Percentiles rank a stretch among this genome's conserved stretches.
These are phyloP conservation scores for Spatulosminthurus flaviceps DNA, from an alignment of 2,888 invertebrate species.

Conservation along the genomic window DNA sequence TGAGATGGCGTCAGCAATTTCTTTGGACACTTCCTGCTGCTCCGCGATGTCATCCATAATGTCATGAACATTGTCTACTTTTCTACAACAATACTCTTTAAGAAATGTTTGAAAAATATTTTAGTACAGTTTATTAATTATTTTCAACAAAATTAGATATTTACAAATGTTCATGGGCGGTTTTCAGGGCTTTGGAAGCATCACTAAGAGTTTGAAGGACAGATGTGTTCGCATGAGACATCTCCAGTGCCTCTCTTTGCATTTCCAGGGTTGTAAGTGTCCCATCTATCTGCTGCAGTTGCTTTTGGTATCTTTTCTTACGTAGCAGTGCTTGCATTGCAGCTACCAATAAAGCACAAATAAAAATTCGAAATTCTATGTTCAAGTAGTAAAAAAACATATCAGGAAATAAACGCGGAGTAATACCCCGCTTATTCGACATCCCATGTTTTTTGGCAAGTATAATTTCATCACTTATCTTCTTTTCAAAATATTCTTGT, in stretches of 20 bases:
- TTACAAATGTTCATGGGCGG: constrained; percentile 87
- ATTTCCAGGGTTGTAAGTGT: constrained; percentile 96
- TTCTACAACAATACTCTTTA: constrained; percentile 64
- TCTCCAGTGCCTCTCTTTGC: constrained; percentile 95
- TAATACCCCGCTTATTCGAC: constrained; percentile 89
- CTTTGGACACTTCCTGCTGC: constrained; percentile 71
- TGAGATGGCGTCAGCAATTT: constrained; percentile 71
- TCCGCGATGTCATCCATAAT: constrained; percentile 73
- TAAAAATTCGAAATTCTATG: neutral
- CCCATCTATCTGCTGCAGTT: constrained; percentile 96
- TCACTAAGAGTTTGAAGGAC: constrained; percentile 95
- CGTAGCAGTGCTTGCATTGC: constrained; percentile 96
- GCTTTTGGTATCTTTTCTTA: constrained; percentile 97
- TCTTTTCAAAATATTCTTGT: constrained; percentile 94
- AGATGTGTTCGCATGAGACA: constrained; percentile 96
- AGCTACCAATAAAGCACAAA: constrained; percentile 70
- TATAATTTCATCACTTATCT: constrained; percentile 87
- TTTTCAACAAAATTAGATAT: constrained; percentile 50
- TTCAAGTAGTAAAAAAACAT: neutral
- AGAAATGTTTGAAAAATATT: neutral
- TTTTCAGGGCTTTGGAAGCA: constrained; percentile 94
- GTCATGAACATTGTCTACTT: constrained; percentile 71
- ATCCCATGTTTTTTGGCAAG: constrained; percentile 92
- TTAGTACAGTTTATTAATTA: neutral
- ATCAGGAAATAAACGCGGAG: neutral